Percentiles rank a stretch among this genome's conserved stretches.
Conservation (phyloP, 37 sponge, comb jelly and placozoan species). For the Bolinopsis microptera region DNA sequence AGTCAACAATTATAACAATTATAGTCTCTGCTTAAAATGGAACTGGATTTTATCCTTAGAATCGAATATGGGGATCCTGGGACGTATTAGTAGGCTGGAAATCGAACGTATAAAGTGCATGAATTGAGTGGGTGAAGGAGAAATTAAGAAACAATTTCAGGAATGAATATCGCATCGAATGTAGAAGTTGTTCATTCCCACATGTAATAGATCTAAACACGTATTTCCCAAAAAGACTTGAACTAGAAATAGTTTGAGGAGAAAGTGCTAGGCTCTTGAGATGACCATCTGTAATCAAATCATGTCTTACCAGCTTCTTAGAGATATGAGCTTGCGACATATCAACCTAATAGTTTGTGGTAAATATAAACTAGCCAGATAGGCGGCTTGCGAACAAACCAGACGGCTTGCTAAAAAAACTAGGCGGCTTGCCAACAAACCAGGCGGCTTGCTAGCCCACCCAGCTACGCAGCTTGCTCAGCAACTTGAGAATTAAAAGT, state of each 20-base stretch:
- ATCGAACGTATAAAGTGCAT: background rate
- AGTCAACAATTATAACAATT: too few relatives aligned
- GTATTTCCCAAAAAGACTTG: background rate
- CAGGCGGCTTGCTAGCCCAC: too few relatives aligned
- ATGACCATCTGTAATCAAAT: background rate
- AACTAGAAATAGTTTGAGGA: too few relatives aligned
- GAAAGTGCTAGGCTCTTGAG: too few relatives aligned
- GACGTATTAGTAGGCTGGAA: background rate
- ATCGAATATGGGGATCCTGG: too few relatives aligned
- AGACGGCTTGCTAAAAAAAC: too few relatives aligned
- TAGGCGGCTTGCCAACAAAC: too few relatives aligned
- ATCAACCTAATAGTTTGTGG: background rate
- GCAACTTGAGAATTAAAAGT: background rate
- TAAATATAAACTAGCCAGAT: background rate
- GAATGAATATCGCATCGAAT: too few relatives aligned
- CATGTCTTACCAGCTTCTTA: conserved; percentile 36
- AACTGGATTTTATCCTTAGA: too few relatives aligned
- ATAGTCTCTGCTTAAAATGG: too few relatives aligned
- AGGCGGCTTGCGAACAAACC: background rate
- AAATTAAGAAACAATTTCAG: background rate
- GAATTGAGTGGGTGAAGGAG: background rate
- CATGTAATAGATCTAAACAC: background rate
- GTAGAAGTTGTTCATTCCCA: background rate
- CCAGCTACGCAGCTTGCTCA: background rate
- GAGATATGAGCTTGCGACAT: background rate